A percentile compares a stretch with the other conserved stretches of the same genome.
phyloP scores from a whole-genome alignment of 2,888 invertebrate genomes.

The Pristionchus entomophagus region DNA sequence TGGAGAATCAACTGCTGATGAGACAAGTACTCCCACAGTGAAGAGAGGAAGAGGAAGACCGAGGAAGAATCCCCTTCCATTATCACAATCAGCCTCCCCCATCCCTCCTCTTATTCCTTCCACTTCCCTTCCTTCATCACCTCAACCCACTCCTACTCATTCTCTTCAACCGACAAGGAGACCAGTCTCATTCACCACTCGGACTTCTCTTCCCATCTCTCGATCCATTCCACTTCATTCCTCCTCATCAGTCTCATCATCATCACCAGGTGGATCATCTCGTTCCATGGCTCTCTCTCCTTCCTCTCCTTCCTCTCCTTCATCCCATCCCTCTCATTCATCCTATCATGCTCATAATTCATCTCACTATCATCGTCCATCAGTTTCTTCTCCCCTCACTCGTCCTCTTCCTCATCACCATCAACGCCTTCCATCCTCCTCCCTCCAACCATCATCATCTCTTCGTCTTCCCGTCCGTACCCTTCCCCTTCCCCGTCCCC shows the following conservation, averaged over 20 bases:
- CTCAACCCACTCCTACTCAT: not conserved
- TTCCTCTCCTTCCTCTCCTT: not conserved
- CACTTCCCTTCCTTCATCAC: not conserved
- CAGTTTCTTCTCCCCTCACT: not conserved
- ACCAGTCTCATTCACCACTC: not conserved
- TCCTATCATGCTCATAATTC: not conserved
- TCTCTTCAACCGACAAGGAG: not conserved
- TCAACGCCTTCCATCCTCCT: constrained; percentile 14
- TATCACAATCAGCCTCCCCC: not conserved
- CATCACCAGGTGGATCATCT: not conserved
- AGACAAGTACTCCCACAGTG: not conserved
- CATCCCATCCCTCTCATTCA: not conserved
- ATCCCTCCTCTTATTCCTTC: not conserved
- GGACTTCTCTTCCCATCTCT: not conserved
- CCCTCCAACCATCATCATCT: too few species aligned
- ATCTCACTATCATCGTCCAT: not conserved
- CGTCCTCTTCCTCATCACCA: not conserved
- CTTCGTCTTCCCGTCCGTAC: constrained; percentile 10
- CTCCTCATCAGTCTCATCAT: not conserved
- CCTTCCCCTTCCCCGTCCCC: constrained; percentile 7
- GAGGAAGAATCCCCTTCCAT: constrained; percentile 45
- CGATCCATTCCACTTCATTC: not conserved
- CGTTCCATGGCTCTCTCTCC: not conserved
- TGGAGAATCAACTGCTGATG: not conserved
- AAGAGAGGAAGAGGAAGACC: constrained; percentile 53